Conservation (phyloP, 2,888 invertebrate genomes). For the Herminia tarsipennalis region DNA sequence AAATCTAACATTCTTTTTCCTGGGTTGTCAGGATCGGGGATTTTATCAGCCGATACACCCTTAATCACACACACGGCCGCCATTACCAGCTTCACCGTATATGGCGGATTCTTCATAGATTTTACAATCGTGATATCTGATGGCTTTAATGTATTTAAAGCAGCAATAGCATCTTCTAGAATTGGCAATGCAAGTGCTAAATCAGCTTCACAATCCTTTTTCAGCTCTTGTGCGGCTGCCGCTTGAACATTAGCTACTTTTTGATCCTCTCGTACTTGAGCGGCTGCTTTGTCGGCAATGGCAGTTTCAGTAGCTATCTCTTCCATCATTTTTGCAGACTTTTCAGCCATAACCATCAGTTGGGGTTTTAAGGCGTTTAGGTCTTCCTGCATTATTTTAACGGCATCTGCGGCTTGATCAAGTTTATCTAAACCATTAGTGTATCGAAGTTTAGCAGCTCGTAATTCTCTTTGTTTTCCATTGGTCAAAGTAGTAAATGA, state of each 20-base stretch:
- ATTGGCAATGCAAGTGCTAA: conserved; percentile 95
- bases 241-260: conserved; percentile 95
- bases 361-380: conserved; percentile 91
- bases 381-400: conserved; percentile 91
- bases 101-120: conserved; percentile 95
- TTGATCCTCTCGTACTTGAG: conserved; percentile 94
- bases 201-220: conserved; percentile 96
- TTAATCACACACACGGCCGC: conserved; percentile 96
- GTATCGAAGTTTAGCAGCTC: conserved; percentile 90
- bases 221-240: conserved; percentile 92
- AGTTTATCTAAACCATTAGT: conserved; percentile 92
- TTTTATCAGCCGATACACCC: conserved; percentile 90
- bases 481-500: conserved; percentile 90
- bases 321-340: conserved; percentile 90
- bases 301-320: conserved; percentile 91
- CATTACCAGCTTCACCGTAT: conserved; percentile 93
- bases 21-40: conserved; percentile 89
- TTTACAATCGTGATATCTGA: conserved; percentile 94
- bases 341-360: conserved; percentile 89
- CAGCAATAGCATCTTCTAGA: conserved; percentile 90
- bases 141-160: conserved; percentile 94
- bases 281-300: conserved; percentile 92
- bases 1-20: conserved; percentile 90
- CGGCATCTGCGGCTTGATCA: conserved; percentile 91
- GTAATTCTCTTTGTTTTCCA: conserved; percentile 90